Evolutionary conservation across 2,888 invertebrate species (phyloP).

Genomic region (Gymnosoma rotundatum): DNA sequence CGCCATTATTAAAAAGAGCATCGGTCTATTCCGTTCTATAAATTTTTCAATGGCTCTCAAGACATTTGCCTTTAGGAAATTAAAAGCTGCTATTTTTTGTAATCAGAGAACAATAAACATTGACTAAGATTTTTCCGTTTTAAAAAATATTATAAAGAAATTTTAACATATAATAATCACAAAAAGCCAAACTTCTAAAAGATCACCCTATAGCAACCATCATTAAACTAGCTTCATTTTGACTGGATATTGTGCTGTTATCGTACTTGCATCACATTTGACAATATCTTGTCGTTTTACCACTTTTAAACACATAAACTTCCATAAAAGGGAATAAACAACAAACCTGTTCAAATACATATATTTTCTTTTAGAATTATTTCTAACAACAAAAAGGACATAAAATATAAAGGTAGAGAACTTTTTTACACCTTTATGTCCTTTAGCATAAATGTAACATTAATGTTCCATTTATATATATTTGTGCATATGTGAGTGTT

Average conservation of each 20-base stretch:
- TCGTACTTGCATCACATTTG: slow-evolving; percentile 44
- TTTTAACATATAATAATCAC: too few relatives aligned
- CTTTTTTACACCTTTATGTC: slow-evolving; percentile 32
- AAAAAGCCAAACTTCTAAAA: not conserved
- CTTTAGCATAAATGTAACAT: slow-evolving; percentile 14
- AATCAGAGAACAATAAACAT: too few relatives aligned
- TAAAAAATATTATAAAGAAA: too few relatives aligned
- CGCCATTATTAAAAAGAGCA: too few relatives aligned
- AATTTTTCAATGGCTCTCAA: too few relatives aligned
- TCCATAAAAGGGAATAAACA: not conserved
- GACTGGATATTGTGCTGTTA: slow-evolving; percentile 7
- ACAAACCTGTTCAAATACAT: not conserved
- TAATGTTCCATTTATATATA: not conserved
- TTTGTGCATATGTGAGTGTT: not conserved
- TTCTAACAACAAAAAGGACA: not conserved
- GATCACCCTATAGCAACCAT: slow-evolving; percentile 2
- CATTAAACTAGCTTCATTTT: slow-evolving; percentile 22
- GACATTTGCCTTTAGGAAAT: too few relatives aligned
- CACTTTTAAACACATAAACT: slow-evolving; percentile 1
- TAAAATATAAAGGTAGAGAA: not conserved
- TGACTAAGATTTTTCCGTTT: too few relatives aligned
- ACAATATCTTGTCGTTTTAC: slow-evolving; percentile 49
- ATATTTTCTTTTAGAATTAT: slow-evolving; percentile 18
- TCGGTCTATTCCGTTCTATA: too few relatives aligned
- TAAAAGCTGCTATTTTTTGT: too few relatives aligned